Evolutionary conservation across 2,797 vertebrate species (phyloP).

Genomic region (Phoxinus dragarum): DNA sequence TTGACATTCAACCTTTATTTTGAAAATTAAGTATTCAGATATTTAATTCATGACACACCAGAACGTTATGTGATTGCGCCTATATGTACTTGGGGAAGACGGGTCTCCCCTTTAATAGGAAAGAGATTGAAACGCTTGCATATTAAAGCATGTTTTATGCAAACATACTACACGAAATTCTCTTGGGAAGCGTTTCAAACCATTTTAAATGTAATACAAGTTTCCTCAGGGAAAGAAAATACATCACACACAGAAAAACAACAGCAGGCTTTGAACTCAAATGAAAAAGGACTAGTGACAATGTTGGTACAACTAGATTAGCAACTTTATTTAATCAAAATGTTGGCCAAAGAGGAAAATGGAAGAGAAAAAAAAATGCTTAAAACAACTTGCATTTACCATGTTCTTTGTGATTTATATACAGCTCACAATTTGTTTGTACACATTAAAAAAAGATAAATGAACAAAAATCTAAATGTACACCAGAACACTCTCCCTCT

Average conservation of each 20-base stretch:
- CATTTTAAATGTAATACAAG: not conserved
- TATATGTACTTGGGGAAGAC: not conserved
- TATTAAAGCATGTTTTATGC: not conserved
- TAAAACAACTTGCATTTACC: constrained; percentile 3
- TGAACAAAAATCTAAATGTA: not conserved
- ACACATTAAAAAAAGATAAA: not conserved
- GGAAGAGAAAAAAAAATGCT: not conserved
- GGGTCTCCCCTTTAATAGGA: not conserved
- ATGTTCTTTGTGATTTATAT: not conserved
- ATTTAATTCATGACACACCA: not conserved
- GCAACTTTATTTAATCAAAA: not conserved
- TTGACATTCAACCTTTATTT: not conserved
- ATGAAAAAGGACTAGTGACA: not conserved
- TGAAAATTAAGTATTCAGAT: not conserved
- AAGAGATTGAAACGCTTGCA: not conserved
- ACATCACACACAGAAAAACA: not conserved
- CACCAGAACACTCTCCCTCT: not conserved
- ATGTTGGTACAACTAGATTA: not conserved
- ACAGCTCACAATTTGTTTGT: not conserved
- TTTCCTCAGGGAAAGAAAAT: not conserved
- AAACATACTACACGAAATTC: not conserved
- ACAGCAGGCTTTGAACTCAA: not conserved
- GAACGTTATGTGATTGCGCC: not conserved
- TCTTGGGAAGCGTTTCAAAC: not conserved
- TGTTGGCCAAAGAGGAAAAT: not conserved